Percentiles rank a stretch among this genome's conserved stretches.
phyloP scores from a whole-genome alignment of 92 coral and sea anemone species.

The Porites rus region DNA sequence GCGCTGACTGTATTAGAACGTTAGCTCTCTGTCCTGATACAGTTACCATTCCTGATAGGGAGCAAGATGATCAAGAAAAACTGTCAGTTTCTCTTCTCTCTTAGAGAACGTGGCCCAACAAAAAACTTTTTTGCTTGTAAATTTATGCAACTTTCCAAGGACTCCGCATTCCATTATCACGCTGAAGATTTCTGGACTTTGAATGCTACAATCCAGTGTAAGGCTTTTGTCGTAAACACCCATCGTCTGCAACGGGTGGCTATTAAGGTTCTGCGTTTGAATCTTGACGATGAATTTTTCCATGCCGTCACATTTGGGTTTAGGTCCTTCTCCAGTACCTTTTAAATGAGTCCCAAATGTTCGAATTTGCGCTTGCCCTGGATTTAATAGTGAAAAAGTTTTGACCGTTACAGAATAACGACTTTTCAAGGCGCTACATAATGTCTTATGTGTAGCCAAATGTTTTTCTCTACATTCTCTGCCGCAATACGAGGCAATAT shows the following conservation, averaged over 20 bases:
- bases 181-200: conserved; percentile 73
- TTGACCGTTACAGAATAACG: conserved; percentile 60
- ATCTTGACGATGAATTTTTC: conserved; percentile 69
- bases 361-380: background rate
- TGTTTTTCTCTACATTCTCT: conserved; percentile 52
- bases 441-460: conserved; percentile 52
- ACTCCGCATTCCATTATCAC: conserved; percentile 84
- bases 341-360: conserved; percentile 32
- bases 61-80: conserved; percentile 71
- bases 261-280: conserved; percentile 54
- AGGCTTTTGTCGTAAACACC: conserved; percentile 59
- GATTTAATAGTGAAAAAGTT: too few relatives aligned
- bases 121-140: conserved; percentile 76
- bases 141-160: conserved; percentile 54
- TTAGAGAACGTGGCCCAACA: conserved; percentile 66
- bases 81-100: conserved; percentile 51
- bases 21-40: too few relatives aligned
- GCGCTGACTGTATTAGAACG: too few relatives aligned
- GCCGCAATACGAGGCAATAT: conserved; percentile 65
- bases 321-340: conserved; percentile 51
- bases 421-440: conserved; percentile 46
- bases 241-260: conserved; percentile 58
- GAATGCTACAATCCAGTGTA: conserved; percentile 43
- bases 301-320: conserved; percentile 32
- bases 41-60: conserved; percentile 78